Conservation (phyloP, 2,888 invertebrate genomes). For the Oscheius myriophilus region DNA sequence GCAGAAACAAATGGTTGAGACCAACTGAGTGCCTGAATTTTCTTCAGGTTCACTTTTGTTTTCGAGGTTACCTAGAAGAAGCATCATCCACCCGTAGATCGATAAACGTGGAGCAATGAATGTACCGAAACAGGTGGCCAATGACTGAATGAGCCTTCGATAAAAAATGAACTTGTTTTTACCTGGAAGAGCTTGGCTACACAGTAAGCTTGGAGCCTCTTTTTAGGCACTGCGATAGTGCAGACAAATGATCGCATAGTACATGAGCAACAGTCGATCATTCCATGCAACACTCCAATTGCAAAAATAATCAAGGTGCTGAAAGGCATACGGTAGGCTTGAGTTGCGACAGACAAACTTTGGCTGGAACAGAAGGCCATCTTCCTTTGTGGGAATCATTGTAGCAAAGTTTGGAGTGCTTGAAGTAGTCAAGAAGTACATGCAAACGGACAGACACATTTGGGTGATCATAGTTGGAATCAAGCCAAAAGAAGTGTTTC, state of each 20-base stretch:
- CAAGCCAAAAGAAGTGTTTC: constrained; percentile 28
- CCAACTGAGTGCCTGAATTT: too few relatives aligned
- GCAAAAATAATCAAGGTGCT: constrained; percentile 13
- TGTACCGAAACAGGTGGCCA: constrained; percentile 29
- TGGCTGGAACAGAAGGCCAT: constrained; percentile 19
- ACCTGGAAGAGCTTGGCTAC: constrained; percentile 33
- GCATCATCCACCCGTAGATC: constrained; percentile 22
- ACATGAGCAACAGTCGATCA: constrained; percentile 32
- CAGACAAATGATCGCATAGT: constrained; percentile 31
- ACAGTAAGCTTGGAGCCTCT: constrained; percentile 26
- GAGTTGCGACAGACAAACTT: constrained; percentile 7
- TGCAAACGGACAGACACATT: not conserved
- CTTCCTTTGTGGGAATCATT: constrained; percentile 19
- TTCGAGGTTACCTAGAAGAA: constrained; percentile 27
- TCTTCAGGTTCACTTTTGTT: too few relatives aligned
- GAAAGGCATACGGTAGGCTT: not conserved
- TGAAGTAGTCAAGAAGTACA: constrained; percentile 8
- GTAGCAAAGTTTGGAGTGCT: constrained; percentile 22
- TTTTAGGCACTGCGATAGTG: constrained; percentile 28
- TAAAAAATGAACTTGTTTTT: not conserved
- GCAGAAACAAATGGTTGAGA: constrained; percentile 14
- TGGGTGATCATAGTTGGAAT: constrained; percentile 28
- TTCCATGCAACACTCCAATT: constrained; percentile 22
- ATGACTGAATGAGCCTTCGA: constrained; percentile 14
- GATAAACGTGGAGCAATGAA: constrained; percentile 20